Evolutionary conservation across 2,113 vertebrate genomes (phyloP).

Genomic region (Verasper variegatus): DNA sequence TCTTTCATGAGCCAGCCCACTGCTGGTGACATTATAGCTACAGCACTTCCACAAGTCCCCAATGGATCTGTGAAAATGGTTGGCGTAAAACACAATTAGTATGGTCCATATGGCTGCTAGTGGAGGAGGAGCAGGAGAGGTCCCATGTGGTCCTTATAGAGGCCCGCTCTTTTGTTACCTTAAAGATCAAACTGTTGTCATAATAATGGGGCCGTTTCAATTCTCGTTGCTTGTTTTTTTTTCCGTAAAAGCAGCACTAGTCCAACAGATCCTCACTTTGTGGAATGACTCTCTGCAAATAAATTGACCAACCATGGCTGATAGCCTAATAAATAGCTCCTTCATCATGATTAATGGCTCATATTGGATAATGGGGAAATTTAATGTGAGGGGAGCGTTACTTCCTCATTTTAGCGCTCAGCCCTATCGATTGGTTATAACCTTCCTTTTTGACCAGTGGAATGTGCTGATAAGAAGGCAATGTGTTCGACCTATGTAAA

Average conservation of each 20-base stretch:
- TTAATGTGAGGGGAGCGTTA: constrained; percentile 70
- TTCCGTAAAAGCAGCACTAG: background rate
- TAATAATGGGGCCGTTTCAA: constrained; percentile 69
- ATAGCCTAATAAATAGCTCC: constrained; percentile 70
- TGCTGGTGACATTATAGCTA: constrained; percentile 80
- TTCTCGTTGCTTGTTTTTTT: constrained; percentile 34
- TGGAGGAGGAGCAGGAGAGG: constrained; percentile 68
- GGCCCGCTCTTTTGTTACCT: constrained; percentile 72
- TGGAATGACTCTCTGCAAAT: constrained; percentile 60
- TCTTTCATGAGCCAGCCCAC: constrained; percentile 82
- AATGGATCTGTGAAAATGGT: constrained; percentile 77
- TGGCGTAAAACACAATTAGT: constrained; percentile 82
- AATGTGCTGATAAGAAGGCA: constrained; percentile 60
- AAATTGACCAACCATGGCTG: constrained; percentile 60
- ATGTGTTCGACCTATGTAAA: constrained; percentile 68
- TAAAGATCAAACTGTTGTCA: constrained; percentile 78
- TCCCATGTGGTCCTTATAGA: constrained; percentile 68
- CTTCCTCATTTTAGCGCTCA: constrained; percentile 66
- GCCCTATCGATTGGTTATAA: constrained; percentile 60
- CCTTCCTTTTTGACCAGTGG: constrained; percentile 52
- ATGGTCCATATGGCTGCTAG: constrained; percentile 80
- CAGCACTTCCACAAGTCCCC: constrained; percentile 79
- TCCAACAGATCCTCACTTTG: constrained; percentile 46
- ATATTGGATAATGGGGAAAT: constrained; percentile 68
- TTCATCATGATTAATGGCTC: constrained; percentile 75